Conservation (phyloP, 2,113 vertebrate species). For the Chaenogobius annularis region DNA sequence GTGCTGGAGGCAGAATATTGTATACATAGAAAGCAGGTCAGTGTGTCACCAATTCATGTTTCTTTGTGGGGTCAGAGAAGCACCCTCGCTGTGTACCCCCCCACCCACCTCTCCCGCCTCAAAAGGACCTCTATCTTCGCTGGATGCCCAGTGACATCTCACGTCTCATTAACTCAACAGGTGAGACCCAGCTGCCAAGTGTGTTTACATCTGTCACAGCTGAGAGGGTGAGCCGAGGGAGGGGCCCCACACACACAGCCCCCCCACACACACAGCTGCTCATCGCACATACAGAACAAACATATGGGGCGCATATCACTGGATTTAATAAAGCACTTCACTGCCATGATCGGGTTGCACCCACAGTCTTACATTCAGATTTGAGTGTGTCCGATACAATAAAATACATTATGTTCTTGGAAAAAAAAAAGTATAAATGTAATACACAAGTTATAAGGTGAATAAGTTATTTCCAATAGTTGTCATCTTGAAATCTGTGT, state of each 20-base stretch:
- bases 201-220: constrained; percentile 61
- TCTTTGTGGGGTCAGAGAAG: constrained; percentile 21
- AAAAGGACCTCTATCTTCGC: constrained; percentile 20
- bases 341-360: not conserved
- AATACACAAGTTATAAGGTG: too few relatives aligned
- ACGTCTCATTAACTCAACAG: constrained; percentile 67
- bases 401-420: too few relatives aligned
- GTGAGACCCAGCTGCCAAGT: constrained; percentile 71
- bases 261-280: constrained; percentile 63
- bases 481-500: too few relatives aligned
- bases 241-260: too few relatives aligned
- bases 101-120: not conserved
- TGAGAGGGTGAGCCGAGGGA: constrained; percentile 19
- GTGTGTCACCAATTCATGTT: constrained; percentile 38
- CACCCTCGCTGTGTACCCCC: constrained; percentile 4
- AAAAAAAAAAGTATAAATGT: too few relatives aligned
- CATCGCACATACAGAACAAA: constrained; percentile 18
- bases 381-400: too few relatives aligned
- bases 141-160: constrained; percentile 41
- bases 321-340: not conserved
- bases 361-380: not conserved
- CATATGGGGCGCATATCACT: constrained; percentile 9
- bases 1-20: constrained; percentile 14
- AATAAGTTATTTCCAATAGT: too few relatives aligned
- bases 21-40: constrained; percentile 52